Percentiles rank a stretch among this genome's conserved stretches.
Evolutionary conservation across 2,797 vertebrate genomes (phyloP).

Genomic region (Scolopax rusticola): DNA sequence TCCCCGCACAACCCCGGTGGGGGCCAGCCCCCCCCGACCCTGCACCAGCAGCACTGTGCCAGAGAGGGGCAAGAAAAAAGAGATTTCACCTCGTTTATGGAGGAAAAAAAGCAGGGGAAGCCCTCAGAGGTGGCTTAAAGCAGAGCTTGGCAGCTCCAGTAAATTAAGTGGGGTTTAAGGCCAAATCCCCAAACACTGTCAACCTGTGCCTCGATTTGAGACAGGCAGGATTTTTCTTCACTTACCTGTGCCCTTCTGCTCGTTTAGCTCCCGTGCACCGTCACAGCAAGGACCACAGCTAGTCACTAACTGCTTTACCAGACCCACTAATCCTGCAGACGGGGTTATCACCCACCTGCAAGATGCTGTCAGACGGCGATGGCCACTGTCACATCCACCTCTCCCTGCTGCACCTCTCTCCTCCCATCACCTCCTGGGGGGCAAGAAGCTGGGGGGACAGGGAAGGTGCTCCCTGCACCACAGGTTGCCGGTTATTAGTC

Average conservation of each 20-base stretch:
- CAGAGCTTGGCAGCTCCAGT: background rate
- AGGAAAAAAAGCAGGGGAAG: background rate
- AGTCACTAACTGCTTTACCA: background rate
- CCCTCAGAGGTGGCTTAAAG: background rate
- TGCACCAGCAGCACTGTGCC: rapidly evolving
- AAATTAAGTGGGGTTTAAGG: background rate
- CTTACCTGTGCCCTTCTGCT: background rate
- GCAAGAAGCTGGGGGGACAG: background rate
- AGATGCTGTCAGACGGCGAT: rapidly evolving
- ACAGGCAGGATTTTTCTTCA: background rate
- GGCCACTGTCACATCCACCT: rapidly evolving
- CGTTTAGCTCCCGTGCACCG: rapidly evolving
- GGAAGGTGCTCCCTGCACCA: background rate
- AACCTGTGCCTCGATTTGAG: rapidly evolving
- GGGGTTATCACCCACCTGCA: background rate
- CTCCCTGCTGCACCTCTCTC: rapidly evolving
- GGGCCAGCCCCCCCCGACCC: background rate
- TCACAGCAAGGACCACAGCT: background rate
- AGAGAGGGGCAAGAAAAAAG: rapidly evolving
- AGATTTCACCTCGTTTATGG: background rate
- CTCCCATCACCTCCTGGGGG: background rate
- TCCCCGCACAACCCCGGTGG: background rate
- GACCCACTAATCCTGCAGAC: background rate
- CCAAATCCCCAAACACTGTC: background rate
- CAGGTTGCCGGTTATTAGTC: rapidly evolving